These are phyloP conservation scores for Scotopteryx bipunctaria DNA, from an alignment of 2,888 invertebrate genomes.

Conservation along the genomic window DNA sequence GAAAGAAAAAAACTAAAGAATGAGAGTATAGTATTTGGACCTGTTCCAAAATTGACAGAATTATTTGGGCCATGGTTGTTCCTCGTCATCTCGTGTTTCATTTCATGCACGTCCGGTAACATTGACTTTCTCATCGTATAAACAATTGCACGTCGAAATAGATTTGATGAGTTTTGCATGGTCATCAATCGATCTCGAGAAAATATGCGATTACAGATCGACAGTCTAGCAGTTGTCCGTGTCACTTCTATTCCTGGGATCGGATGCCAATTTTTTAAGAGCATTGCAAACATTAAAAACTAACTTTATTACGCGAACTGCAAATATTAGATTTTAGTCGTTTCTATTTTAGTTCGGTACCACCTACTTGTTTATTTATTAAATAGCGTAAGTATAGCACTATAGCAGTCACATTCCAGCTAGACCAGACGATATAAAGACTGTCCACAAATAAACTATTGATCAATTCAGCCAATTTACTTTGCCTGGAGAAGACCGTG, in stretches of 20 bases:
- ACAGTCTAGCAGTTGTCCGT: too few relatives aligned
- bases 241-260: constrained; percentile 18
- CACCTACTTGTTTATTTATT: neutral
- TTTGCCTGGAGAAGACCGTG: constrained; percentile 5
- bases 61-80: constrained; percentile 78
- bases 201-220: constrained; percentile 16
- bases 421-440: constrained; percentile 11
- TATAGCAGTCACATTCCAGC: constrained; percentile 21
- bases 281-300: constrained; percentile 15
- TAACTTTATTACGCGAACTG: constrained; percentile 7
- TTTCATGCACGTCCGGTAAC: constrained; percentile 77
- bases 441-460: constrained; percentile 12
- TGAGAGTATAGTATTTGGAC: constrained; percentile 75
- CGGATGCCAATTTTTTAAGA: constrained; percentile 18
- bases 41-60: constrained; percentile 67
- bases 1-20: constrained; percentile 57
- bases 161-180: constrained; percentile 53
- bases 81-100: constrained; percentile 70
- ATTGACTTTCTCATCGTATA: constrained; percentile 77
- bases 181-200: constrained; percentile 40
- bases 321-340: constrained; percentile 12
- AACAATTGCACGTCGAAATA: constrained; percentile 67
- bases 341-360: constrained; percentile 1
- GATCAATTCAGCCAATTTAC: constrained; percentile 23
- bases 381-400: too few relatives aligned